Evolutionary conservation across 1,140 invertebrate genomes (phyloP).

Genomic region (Trinorchestia longiramus): DNA sequence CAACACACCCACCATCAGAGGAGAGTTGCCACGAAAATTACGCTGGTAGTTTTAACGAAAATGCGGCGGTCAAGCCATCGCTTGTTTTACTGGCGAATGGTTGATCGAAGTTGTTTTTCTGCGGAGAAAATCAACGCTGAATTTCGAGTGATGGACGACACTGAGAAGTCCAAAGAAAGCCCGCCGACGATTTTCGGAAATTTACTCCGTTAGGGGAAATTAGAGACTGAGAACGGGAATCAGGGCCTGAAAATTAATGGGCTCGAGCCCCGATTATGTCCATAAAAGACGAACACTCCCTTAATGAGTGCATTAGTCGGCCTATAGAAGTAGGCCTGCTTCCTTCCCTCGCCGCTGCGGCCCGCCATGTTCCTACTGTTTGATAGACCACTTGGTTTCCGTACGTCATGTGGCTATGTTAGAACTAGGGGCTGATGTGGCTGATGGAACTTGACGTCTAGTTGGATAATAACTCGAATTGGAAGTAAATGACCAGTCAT

Average conservation of each 20-base stretch:
- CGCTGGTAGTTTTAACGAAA: background rate
- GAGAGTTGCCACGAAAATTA: background rate
- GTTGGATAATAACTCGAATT: no score
- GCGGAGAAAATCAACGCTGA: conserved; percentile 17
- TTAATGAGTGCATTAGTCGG: conserved; percentile 26
- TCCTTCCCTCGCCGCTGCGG: background rate
- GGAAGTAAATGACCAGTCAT: no score
- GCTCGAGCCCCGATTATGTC: conserved; percentile 30
- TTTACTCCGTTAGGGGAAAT: conserved; percentile 42
- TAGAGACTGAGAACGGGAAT: conserved; percentile 44
- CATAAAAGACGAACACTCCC: conserved; percentile 14
- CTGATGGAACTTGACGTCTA: no score
- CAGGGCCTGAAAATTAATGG: conserved; percentile 33
- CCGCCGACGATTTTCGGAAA: conserved; percentile 36
- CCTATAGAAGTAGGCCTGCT: background rate
- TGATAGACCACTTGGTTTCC: background rate
- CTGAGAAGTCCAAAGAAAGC: conserved; percentile 27
- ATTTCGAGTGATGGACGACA: conserved; percentile 44
- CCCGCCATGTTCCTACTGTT: no score
- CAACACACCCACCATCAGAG: background rate
- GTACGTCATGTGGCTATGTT: background rate
- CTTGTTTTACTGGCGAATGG: background rate
- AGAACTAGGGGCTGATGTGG: background rate
- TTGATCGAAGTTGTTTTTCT: conserved; percentile 5
- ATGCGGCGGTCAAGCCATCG: background rate